Conservation (phyloP, 2,888 invertebrate species). For the Branchellion lobata region DNA sequence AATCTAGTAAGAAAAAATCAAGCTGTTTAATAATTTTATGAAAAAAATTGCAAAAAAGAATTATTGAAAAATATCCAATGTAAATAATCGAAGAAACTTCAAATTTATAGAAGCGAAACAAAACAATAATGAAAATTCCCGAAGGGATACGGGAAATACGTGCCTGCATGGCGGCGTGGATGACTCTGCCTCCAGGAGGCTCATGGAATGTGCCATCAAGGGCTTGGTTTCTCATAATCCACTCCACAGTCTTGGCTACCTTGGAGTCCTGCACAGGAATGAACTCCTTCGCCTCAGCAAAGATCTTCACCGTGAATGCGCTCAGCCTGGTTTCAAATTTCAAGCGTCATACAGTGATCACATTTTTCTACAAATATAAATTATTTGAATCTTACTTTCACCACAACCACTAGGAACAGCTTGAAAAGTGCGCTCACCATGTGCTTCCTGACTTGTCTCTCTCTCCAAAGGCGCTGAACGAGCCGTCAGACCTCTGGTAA, state of each 20-base stretch:
- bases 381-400: no score
- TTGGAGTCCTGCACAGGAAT: conserved; percentile 37
- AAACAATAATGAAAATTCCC: no score
- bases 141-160: conserved; percentile 73
- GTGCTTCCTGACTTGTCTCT: conserved; percentile 73
- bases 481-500: conserved; percentile 81
- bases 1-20: neutral
- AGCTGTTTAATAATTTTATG: no score
- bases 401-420: no score
- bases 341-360: neutral
- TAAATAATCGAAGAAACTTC: no score
- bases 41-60: no score
- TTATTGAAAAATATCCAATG: no score
- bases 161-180: conserved; percentile 74
- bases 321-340: conserved; percentile 36
- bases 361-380: no score
- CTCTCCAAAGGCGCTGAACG: conserved; percentile 82
- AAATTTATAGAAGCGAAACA: no score
- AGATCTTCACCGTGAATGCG: conserved; percentile 37
- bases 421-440: no score
- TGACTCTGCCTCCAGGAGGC: conserved; percentile 69
- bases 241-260: conserved; percentile 72
- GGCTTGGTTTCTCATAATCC: conserved; percentile 75
- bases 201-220: conserved; percentile 75
- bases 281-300: conserved; percentile 38